Percentiles rank a stretch among this genome's conserved stretches.
Evolutionary conservation across 2,888 invertebrate genomes (phyloP).

Genomic region (Drosophila histrio): DNA sequence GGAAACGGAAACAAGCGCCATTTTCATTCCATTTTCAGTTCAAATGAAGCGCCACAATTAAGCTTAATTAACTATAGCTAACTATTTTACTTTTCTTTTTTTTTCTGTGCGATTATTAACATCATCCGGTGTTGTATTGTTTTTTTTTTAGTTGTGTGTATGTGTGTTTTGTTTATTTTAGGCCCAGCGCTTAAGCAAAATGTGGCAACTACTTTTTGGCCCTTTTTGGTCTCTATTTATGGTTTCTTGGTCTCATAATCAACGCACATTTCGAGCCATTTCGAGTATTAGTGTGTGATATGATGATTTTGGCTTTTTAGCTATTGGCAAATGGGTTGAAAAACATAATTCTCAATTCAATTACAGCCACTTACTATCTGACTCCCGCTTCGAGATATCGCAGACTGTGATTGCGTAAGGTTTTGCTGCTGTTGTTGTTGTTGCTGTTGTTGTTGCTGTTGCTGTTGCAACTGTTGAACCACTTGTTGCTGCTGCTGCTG

Average conservation of each 20-base stretch:
- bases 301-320: neutral
- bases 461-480: constrained; percentile 42
- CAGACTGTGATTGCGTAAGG: constrained; percentile 51
- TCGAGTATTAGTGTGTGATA: constrained; percentile 3
- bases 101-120: constrained; percentile 22
- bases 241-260: constrained; percentile 2
- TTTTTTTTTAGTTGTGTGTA: too few relatives aligned
- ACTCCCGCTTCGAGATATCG: constrained; percentile 57
- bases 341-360: constrained; percentile 46
- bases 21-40: neutral
- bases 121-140: constrained; percentile 37
- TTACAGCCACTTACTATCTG: constrained; percentile 76
- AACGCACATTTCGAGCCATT: neutral
- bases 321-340: constrained; percentile 22
- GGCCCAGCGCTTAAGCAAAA: too few relatives aligned
- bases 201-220: constrained; percentile 6
- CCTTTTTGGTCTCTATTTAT: neutral
- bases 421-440: constrained; percentile 57
- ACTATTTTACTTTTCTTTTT: neutral
- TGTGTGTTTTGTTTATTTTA: too few relatives aligned
- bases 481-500: constrained; percentile 60
- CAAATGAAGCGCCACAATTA: constrained; percentile 29
- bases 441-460: constrained; percentile 49
- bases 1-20: constrained; percentile 60
- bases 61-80: constrained; percentile 23